A percentile compares a stretch with the other conserved stretches of the same genome.
Evolutionary conservation across 2,888 invertebrate species (phyloP).

Genomic region (Apamea sordens): DNA sequence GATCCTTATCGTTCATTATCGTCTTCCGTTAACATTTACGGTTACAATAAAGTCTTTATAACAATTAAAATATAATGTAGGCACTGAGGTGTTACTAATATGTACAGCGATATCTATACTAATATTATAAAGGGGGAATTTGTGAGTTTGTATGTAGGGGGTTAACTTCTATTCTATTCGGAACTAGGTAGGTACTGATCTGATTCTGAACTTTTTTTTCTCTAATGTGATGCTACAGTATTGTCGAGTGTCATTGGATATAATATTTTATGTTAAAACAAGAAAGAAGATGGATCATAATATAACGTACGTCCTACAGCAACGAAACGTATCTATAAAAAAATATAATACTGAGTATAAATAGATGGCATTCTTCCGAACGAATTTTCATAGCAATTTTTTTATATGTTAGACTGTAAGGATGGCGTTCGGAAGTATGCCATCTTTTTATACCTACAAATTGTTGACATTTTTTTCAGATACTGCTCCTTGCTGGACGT

Average conservation of each 20-base stretch:
- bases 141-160: not conserved
- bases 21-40: constrained; percentile 55
- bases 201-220: not conserved
- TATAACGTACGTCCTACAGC: too few species aligned
- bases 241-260: not conserved
- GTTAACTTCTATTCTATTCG: not conserved
- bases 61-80: not conserved
- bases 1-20: constrained; percentile 57
- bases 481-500: too few species aligned
- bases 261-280: not conserved
- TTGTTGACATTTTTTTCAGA: too few species aligned
- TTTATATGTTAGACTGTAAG: too few species aligned
- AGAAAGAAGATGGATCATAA: not conserved
- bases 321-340: too few species aligned
- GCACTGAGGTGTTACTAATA: not conserved
- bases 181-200: not conserved
- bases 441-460: too few species aligned
- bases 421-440: too few species aligned
- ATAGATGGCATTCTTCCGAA: too few species aligned
- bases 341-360: too few species aligned
- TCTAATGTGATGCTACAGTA: not conserved
- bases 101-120: not conserved
- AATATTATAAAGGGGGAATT: not conserved
- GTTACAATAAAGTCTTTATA: constrained; percentile 31
- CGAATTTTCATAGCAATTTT: too few species aligned